Base-by-base conservation (phyloP, 2,113 vertebrate species). In the Lethenteron reissneri region DNA sequence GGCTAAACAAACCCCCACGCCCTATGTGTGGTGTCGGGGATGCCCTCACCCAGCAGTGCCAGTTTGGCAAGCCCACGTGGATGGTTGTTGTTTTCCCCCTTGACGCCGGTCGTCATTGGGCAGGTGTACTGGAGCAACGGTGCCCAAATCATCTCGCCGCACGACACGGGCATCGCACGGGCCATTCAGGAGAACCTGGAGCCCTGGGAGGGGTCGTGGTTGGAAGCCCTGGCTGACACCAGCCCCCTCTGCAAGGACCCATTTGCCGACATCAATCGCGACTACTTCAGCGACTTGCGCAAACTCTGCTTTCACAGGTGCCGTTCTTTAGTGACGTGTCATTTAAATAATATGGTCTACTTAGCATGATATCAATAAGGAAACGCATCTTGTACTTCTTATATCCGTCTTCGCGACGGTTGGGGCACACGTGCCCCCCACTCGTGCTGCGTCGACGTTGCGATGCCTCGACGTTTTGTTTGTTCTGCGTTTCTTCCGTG, bases 91-190 rank as follows among this genome's bases (percentile, higher is more conserved):
- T 41, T 41, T 41, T 41, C 41, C 41, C 41, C 41, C 41, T 6
- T 41, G 41, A 41, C 41, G 41, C 41, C 41, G 41, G 41, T 41
- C 41, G 41, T 41, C 4, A 41, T 68, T n/a, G 21, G 64, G 11
- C 71, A 99, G 94, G 92, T 96, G 56, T 99, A 99, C 73, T 97
- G 92, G 94, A 85, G 84, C 73, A 99, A 96, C 0, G 91, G 91
- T 2, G 88, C 94, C 74, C 94, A 99, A 82, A 99, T 99, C 62
- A 87, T 88, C 73, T 78, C 87, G 2, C 94, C 92, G 72, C 92
- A 96, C 41, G 94, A 99, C 77, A 83, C 79, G 80, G 85, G 86
- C 12, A 95, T 99, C 73, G 78, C 94, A 73, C 78, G 80, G 68
- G 83, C 88, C 72, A 92, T 99, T 74, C 84, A 88, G 73, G 82